These are phyloP conservation scores for Trachemys scripta DNA, from an alignment of 2,113 vertebrate genomes.

Conservation along the genomic window DNA sequence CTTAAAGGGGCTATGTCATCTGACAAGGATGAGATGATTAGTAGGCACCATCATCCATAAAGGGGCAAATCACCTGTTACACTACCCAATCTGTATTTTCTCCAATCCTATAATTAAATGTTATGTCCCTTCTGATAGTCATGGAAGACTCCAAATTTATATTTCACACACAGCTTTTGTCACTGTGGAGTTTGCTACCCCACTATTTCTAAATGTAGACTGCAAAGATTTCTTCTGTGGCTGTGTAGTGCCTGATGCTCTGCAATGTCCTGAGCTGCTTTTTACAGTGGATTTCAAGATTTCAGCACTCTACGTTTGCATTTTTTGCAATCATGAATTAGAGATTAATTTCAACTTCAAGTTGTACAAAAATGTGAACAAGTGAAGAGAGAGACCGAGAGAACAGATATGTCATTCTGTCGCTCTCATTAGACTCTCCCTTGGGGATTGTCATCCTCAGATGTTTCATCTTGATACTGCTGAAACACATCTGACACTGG, in stretches of 20 bases:
- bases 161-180: not conserved
- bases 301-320: not conserved
- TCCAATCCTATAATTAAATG: not conserved
- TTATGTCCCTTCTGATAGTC: not conserved
- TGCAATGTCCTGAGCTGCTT: not conserved
- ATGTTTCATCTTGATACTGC: conserved; percentile 54
- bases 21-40: not conserved
- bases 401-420: conserved; percentile 50
- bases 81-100: not conserved
- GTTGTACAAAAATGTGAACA: conserved; percentile 26
- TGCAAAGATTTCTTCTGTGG: conserved; percentile 31
- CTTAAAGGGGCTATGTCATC: not conserved
- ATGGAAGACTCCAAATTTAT: not conserved
- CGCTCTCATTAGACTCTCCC: conserved; percentile 41
- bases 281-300: conserved; percentile 6
- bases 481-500: conserved; percentile 14
- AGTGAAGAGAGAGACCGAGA: conserved; percentile 22
- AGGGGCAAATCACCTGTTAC: not conserved
- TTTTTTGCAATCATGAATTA: conserved; percentile 55
- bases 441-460: conserved; percentile 54
- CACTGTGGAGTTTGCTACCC: not conserved
- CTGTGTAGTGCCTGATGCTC: not conserved
- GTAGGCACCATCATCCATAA: not conserved
- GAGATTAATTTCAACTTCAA: conserved; percentile 54
- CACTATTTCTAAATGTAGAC: not conserved